phyloP scores from a whole-genome alignment of 2,888 invertebrate genomes.

The Eledona agricola region DNA sequence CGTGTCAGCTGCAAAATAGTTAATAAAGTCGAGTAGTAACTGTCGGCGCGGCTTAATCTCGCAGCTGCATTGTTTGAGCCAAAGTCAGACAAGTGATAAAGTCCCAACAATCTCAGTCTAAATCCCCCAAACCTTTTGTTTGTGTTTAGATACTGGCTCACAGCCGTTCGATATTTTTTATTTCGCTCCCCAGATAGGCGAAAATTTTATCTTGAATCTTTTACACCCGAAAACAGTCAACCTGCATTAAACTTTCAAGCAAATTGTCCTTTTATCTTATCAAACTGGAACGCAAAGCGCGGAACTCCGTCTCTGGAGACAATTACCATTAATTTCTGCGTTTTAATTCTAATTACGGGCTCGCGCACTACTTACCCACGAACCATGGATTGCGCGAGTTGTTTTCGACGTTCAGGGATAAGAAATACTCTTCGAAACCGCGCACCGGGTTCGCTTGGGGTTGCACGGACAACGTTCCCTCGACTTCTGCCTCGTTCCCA shows the following conservation, averaged over 20 bases:
- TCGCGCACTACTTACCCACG: slow-evolving; percentile 72
- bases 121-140: slow-evolving; percentile 10
- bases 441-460: slow-evolving; percentile 90
- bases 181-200: too few relatives aligned
- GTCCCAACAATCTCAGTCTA: slow-evolving; percentile 4
- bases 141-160: slow-evolving; percentile 2
- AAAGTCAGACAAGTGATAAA: slow-evolving; percentile 17
- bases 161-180: too few relatives aligned
- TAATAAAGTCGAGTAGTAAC: slow-evolving; percentile 17
- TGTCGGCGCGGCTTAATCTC: slow-evolving; percentile 9
- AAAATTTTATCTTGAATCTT: too few relatives aligned
- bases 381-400: slow-evolving; percentile 97
- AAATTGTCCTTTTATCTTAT: slow-evolving; percentile 12
- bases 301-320: slow-evolving; percentile 16
- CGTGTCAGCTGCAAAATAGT: slow-evolving; percentile 9
- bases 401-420: slow-evolving; percentile 82
- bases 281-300: slow-evolving; percentile 14
- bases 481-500: slow-evolving; percentile 88
- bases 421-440: slow-evolving; percentile 89
- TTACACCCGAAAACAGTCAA: not conserved
- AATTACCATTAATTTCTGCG: slow-evolving; percentile 32
- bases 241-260: slow-evolving; percentile 15
- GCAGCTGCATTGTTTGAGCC: slow-evolving; percentile 12
- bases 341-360: slow-evolving; percentile 1
- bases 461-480: slow-evolving; percentile 94